These are phyloP conservation scores for Gasterosteus aculeatus DNA, from an alignment of 2,113 vertebrate genomes.

Conservation along the genomic window DNA sequence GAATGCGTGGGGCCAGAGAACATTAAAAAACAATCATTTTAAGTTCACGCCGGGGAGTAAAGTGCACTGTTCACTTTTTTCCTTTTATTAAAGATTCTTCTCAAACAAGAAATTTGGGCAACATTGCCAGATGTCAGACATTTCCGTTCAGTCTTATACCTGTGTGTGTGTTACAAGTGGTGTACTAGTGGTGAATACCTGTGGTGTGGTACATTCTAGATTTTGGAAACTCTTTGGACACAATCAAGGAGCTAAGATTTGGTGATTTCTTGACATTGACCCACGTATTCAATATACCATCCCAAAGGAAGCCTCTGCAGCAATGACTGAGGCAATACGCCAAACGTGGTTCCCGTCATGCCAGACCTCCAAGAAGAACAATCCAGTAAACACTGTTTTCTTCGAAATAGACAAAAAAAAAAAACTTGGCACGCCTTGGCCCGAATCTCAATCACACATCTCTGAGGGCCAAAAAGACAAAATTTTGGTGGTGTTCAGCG, in stretches of 20 bases:
- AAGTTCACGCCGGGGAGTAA: constrained; percentile 27
- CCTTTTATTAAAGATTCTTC: background rate
- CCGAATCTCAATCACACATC: constrained; percentile 47
- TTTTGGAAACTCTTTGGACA: constrained; percentile 2
- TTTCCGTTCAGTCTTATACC: no score
- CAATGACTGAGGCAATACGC: constrained; percentile 32
- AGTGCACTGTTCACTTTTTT: background rate
- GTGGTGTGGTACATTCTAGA: background rate
- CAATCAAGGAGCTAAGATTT: constrained; percentile 1
- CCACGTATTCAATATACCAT: constrained; percentile 26
- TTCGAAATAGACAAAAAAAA: constrained; percentile 63
- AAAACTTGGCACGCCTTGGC: constrained; percentile 49
- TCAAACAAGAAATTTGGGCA: background rate
- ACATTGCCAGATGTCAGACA: background rate
- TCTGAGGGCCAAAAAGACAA: constrained; percentile 44
- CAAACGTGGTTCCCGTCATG: constrained; percentile 43
- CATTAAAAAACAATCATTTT: background rate
- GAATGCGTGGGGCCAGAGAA: constrained; percentile 14
- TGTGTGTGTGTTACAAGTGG: no score
- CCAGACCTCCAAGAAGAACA: constrained; percentile 74
- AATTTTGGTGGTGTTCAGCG: constrained; percentile 35
- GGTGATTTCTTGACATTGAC: constrained; percentile 4
- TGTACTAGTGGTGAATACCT: background rate
- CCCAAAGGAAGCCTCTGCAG: constrained; percentile 12
- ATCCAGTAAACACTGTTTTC: constrained; percentile 55